Conservation (phyloP, 1,140 invertebrate species). For the Lordiphosa collinella region DNA sequence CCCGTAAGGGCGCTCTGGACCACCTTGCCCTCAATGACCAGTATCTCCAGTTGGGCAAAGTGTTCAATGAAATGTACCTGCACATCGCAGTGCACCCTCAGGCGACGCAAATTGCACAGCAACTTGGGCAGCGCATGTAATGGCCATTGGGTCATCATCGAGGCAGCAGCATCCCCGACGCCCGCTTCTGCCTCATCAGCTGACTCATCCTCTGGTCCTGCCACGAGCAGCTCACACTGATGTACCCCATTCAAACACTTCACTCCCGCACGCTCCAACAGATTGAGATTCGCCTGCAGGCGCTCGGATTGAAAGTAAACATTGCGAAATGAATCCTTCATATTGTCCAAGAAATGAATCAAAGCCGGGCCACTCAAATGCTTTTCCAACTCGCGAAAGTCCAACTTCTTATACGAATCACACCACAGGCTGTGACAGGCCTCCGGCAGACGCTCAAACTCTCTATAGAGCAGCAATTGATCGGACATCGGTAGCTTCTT, state of each 20-base stretch:
- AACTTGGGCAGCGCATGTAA: slow-evolving; percentile 41
- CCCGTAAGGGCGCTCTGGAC: slow-evolving; percentile 36
- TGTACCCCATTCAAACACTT: slow-evolving; percentile 18
- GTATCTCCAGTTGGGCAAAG: slow-evolving; percentile 21
- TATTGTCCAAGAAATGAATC: slow-evolving; percentile 17
- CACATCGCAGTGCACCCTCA: slow-evolving; percentile 29
- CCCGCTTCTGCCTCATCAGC: neutral
- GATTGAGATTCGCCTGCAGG: slow-evolving; percentile 36
- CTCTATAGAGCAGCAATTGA: slow-evolving; percentile 23
- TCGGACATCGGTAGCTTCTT: slow-evolving; percentile 17
- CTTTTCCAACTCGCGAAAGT: slow-evolving; percentile 21
- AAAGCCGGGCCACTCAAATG: slow-evolving; percentile 6
- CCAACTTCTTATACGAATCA: slow-evolving; percentile 7
- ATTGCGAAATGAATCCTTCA: slow-evolving; percentile 15
- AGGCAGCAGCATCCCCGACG: neutral
- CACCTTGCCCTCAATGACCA: slow-evolving; percentile 25
- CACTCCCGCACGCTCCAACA: slow-evolving; percentile 26
- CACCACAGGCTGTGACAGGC: slow-evolving; percentile 29
- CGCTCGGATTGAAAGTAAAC: slow-evolving; percentile 29
- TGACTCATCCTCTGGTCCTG: too few relatives aligned
- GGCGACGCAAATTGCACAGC: slow-evolving; percentile 28
- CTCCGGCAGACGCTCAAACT: slow-evolving; percentile 1
- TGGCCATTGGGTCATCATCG: slow-evolving; percentile 33
- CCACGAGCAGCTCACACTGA: slow-evolving; percentile 28
- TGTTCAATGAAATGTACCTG: slow-evolving; percentile 49